phyloP scores from a whole-genome alignment of 2,888 invertebrate species.

The Dugesia japonica region DNA sequence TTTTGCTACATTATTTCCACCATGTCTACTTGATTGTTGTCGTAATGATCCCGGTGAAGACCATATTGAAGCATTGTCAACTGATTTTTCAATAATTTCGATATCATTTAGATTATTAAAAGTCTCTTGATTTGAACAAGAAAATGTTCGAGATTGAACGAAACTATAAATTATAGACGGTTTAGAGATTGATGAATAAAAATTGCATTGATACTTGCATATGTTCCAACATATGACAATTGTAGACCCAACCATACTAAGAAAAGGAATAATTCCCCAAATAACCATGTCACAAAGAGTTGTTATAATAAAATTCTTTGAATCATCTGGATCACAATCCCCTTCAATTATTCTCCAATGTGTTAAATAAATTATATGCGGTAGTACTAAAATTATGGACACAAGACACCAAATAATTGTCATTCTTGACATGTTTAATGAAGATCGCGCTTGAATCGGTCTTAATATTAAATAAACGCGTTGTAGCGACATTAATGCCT shows the following conservation, averaged over 20 bases:
- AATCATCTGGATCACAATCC: slow-evolving; percentile 33
- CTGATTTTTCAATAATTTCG: background rate
- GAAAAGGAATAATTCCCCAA: slow-evolving; percentile 34
- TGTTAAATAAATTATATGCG: slow-evolving; percentile 30
- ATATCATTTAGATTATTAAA: background rate
- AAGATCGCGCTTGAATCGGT: slow-evolving; percentile 28
- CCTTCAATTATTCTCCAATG: slow-evolving; percentile 32
- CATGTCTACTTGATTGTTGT: slow-evolving; percentile 29
- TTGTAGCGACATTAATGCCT: slow-evolving; percentile 33
- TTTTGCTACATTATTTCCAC: slow-evolving; percentile 32
- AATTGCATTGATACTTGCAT: slow-evolving; percentile 5
- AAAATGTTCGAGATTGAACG: slow-evolving; percentile 16
- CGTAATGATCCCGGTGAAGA: background rate
- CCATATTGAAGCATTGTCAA: background rate
- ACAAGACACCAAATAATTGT: slow-evolving; percentile 24
- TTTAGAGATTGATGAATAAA: slow-evolving; percentile 20
- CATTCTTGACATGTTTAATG: slow-evolving; percentile 26
- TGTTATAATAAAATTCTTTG: slow-evolving; percentile 29
- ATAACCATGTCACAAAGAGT: slow-evolving; percentile 32
- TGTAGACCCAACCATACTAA: slow-evolving; percentile 32
- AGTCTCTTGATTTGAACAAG: background rate
- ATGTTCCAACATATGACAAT: slow-evolving; percentile 20
- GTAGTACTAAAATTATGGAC: slow-evolving; percentile 27
- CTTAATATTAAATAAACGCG: slow-evolving; percentile 29
- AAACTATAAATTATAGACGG: background rate